These are phyloP conservation scores for Crotophaga sulcirostris DNA, from an alignment of 2,113 vertebrate species.

Conservation along the genomic window DNA sequence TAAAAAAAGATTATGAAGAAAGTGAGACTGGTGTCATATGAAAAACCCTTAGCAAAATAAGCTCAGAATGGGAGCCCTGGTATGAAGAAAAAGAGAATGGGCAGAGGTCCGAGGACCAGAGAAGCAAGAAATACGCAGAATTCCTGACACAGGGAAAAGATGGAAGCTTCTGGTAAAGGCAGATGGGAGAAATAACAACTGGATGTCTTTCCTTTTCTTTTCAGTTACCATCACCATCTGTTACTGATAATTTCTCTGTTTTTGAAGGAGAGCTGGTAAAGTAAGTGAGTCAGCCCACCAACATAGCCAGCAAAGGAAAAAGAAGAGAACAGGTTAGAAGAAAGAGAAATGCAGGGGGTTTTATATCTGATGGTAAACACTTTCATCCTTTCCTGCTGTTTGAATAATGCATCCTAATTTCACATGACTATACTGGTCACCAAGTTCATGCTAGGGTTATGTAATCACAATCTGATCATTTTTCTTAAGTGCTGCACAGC, in stretches of 20 bases:
- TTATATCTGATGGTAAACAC: constrained; percentile 53
- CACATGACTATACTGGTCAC: constrained; percentile 59
- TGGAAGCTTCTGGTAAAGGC: neutral
- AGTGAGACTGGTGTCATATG: neutral
- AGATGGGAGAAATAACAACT: neutral
- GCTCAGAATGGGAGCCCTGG: neutral
- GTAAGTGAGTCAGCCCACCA: constrained; percentile 50
- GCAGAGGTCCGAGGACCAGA: neutral
- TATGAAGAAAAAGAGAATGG: neutral
- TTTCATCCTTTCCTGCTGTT: constrained; percentile 54
- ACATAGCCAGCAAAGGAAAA: constrained; percentile 24
- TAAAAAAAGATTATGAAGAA: neutral
- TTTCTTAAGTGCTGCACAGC: constrained; percentile 48
- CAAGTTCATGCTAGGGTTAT: constrained; percentile 60
- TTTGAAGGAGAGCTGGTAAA: constrained; percentile 50
- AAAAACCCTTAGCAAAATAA: neutral
- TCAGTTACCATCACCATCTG: constrained; percentile 23
- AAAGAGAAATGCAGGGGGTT: constrained; percentile 21
- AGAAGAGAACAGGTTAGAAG: constrained; percentile 35
- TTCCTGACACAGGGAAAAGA: neutral
- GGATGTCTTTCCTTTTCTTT: neutral
- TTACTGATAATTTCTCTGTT: constrained; percentile 42
- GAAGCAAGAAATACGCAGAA: neutral
- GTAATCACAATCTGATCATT: constrained; percentile 60
- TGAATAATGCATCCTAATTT: constrained; percentile 67